Percentiles rank a stretch among this genome's conserved stretches.
Evolutionary conservation across 2,113 vertebrate species (phyloP).

Genomic region (Gnathonemus echidnorhynchus): DNA sequence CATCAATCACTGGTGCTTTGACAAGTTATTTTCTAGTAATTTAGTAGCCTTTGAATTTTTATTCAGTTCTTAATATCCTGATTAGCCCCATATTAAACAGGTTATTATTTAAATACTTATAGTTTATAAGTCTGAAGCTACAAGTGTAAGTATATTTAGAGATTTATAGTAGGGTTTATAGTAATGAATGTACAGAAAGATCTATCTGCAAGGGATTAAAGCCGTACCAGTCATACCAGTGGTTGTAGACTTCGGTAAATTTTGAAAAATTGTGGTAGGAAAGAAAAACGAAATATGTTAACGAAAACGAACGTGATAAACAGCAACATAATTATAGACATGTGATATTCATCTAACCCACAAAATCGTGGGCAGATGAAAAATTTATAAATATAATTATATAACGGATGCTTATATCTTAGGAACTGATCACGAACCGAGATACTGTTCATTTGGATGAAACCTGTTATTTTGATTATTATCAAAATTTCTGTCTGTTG

Average conservation of each 20-base stretch:
- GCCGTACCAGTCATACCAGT: not conserved
- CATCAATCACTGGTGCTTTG: not conserved
- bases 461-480: not conserved
- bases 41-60: not conserved
- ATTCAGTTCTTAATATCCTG: not conserved
- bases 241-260: not conserved
- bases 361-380: not conserved
- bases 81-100: not conserved
- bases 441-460: constrained; percentile 6
- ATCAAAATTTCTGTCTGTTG: not conserved
- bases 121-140: not conserved
- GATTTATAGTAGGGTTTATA: not conserved
- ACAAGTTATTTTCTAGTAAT: not conserved
- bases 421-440: not conserved
- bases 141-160: not conserved
- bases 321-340: not conserved
- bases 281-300: not conserved
- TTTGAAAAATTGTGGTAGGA: not conserved
- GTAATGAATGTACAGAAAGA: not conserved
- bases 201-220: not conserved
- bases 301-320: not conserved
- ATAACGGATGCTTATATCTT: not conserved
- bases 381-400: not conserved
- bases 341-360: not conserved
- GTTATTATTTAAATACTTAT: not conserved